Base-by-base conservation (phyloP, 2,113 vertebrate genomes). In the Butastur rufipennis region DNA sequence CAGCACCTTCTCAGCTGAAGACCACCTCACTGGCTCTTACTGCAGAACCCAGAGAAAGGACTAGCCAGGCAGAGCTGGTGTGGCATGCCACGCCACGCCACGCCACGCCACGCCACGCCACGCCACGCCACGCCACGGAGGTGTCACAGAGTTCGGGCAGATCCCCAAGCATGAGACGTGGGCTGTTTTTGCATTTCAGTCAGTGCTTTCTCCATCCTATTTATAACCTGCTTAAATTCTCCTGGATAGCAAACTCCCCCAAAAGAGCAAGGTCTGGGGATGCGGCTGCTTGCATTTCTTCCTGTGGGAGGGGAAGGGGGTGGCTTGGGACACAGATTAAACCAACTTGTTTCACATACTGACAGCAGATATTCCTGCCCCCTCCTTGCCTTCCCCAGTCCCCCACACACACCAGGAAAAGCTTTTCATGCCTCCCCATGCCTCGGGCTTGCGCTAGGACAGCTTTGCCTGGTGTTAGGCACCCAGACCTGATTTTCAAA, bases 241-340 rank as follows among this genome's bases (percentile, higher is more conserved):
- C 77, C 77, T 1, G 3, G 27, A 18, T 14, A 23, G 47, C 61
- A 14, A 86, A 86, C 58, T 78, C 80, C 36, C 31, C 67, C 66
- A 17, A 38, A 55, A 47, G 31, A 38, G 22, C 1, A 2, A 34
- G 89, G 42, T 6, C n/a, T 10, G n/a, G 73, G 72, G 45, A 62
- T 32, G 70, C 16, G 1, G 61, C 78, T 72, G 43, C 20, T 29
- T 27, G 52, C 22, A 8, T 62, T 61, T 43, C 83, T 62, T 45
- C 68, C 81, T 2, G 87, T 73, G 93, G 94, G 93, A 91, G 88
- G 88, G 81, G 47, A 72, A 84, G 94, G 45, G 65, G 96, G 84
- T 15, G 81, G 88, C 45, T 87, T 10, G 7, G 83, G 87, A 70
- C 56, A n/a, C 1, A 5, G 81, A 68, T 15, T 67, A 43, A 65